Percentiles rank a stretch among this genome's conserved stretches.
These are phyloP conservation scores for Heterohyrax brucei DNA, from an alignment of 2,797 vertebrate genomes.

Conservation along the genomic window DNA sequence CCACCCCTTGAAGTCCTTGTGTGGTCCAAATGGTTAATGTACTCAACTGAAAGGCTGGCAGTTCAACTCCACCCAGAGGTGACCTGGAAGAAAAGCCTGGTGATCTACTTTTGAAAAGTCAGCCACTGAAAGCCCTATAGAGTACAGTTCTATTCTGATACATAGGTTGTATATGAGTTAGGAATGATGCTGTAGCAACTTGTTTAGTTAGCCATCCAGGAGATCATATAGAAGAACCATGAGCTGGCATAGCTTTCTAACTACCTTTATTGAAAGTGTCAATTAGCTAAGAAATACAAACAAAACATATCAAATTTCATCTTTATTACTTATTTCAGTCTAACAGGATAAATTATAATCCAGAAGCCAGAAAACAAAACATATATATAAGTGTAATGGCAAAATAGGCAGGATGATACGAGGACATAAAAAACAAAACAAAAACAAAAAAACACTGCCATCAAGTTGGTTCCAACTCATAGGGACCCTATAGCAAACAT, in stretches of 20 bases:
- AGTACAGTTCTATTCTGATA: not conserved
- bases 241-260: not conserved
- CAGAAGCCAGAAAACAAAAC: not conserved
- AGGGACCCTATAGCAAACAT: not conserved
- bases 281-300: not conserved
- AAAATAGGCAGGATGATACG: not conserved
- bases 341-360: not conserved
- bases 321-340: not conserved
- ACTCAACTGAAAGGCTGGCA: not conserved
- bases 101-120: not conserved
- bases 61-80: not conserved
- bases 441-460: no score
- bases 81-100: not conserved
- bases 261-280: not conserved
- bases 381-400: not conserved
- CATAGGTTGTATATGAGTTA: not conserved
- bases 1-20: not conserved
- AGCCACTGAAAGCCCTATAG: not conserved
- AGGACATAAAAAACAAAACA: no score
- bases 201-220: not conserved
- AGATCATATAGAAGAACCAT: not conserved
- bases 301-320: not conserved
- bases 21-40: not conserved
- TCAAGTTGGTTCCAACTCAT: no score
- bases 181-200: not conserved